Base-by-base conservation (phyloP, 1,140 invertebrate species). In the Drosophila persimilis region DNA sequence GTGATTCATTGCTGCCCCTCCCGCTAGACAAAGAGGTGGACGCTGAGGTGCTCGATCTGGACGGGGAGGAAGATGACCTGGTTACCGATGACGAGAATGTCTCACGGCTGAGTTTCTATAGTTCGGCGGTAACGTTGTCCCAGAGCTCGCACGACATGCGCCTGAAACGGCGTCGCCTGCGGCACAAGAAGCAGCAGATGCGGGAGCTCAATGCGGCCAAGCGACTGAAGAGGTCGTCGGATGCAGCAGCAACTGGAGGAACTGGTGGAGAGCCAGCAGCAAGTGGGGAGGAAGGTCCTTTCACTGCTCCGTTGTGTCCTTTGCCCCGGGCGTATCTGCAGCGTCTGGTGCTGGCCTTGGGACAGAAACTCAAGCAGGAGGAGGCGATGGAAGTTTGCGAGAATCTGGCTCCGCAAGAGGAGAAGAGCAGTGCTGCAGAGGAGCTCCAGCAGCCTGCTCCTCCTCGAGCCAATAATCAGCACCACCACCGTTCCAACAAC, bases 401-500 rank as follows among this genome's bases (percentile, higher is more conserved):
- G 22, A 63, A 62, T 63, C 17, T 50, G 51, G 43, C 70, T 15
- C 35, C 56, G 15, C 35, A 58, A 22, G 58, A 53, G 39, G 45
- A 43, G 2, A 17, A 46, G 35, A 8, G n/a, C 5, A 60, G 39
- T 51, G 65, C 26, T 64, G 69, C 67, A 39, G 79, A 77, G 58
- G 48, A 62, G 65, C 35, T 57, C 29, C 29, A 58, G 54, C 43
- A 59, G 31, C 56, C 67, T 60, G 58, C 58, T 44, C 41, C 64
- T 9, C 58, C 65, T 55, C 79, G 73, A 52, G 62, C 67, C 61
- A 86, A 86, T 78, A 76, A 85, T 80, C 80, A 86, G 64, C 81
- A 80, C 55, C 81, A 85, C 81, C 81, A 86, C 78, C 81, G 84
- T 89, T 89, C 84, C 78, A 81, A 85, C 50, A 80, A 80, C 69